Base-by-base conservation (phyloP, 2,888 invertebrate species). In the Pammene aurita region DNA sequence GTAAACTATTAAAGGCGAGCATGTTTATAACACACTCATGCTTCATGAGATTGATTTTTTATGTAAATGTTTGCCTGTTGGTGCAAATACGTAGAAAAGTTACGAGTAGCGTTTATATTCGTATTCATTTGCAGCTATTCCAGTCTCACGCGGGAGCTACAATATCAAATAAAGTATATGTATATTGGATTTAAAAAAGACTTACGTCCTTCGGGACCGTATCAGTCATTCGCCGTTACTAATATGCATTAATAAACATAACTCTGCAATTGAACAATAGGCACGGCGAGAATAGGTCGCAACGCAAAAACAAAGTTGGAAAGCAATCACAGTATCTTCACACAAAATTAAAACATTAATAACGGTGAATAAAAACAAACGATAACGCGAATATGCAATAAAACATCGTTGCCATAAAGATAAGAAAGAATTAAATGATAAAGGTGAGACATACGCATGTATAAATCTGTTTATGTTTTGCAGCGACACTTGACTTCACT, bases 331-430 rank as follows among this genome's bases (percentile, higher is more conserved):
- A 35, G 48, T 65, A 60, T 60, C 60, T 64, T 69, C 55, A 69
- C 69, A 65, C 54, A 65, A 65, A 42, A 69, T 69, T 69, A 69
- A 65, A 69, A 69, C 64, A 69, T 69, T 69, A 69, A 69, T 69
- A 69, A 65, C 64, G 60, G 58, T 65, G 58, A 63, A 69, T 58
- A 69, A 69, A 65, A 69, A 60, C 60, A 60, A 55, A 55, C 46
- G 64, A 69, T 65, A 65, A 69, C 50, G 14, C 68, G 63, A 65
- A 65, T 60, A 54, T 46, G 69, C 60, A 55, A 69, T 69, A 60
- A 69, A 69, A 60, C 46, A 69, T 58, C 58, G 54, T 14, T 46
- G 48, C 46, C 13, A 46, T 55, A n/a, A n/a, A n/a, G n/a, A n/a
- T n/a, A n/a, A n/a, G n/a, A n/a, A n/a, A n/a, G n/a, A n/a, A n/a